phyloP scores from a whole-genome alignment of 2,797 vertebrate genomes.

The Emys orbicularis region DNA sequence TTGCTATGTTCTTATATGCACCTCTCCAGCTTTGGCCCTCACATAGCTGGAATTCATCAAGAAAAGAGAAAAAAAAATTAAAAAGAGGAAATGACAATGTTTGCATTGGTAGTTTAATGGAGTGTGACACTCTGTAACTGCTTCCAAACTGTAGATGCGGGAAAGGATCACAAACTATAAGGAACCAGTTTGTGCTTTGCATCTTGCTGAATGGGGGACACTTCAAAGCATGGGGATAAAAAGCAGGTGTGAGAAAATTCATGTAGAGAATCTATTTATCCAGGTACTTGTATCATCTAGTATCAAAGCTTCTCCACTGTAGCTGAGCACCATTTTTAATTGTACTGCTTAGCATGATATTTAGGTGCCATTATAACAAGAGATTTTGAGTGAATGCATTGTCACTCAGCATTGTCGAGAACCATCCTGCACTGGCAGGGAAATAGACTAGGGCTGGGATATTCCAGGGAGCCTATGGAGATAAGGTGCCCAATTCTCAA shows the following conservation, averaged over 20 bases:
- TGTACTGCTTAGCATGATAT: neutral
- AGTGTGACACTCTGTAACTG: neutral
- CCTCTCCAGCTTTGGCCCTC: neutral
- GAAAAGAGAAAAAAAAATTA: neutral
- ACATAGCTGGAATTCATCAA: neutral
- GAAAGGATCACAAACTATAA: neutral
- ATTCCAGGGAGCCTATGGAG: neutral
- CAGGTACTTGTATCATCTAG: neutral
- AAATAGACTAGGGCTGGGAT: neutral
- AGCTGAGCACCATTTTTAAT: neutral
- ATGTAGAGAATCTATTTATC: neutral
- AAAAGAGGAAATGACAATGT: neutral
- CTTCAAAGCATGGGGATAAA: neutral
- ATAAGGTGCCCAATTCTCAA: neutral
- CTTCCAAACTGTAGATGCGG: neutral
- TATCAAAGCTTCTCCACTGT: neutral
- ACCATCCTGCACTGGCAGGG: neutral
- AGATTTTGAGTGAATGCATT: neutral
- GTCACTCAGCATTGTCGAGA: neutral
- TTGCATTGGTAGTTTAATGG: neutral
- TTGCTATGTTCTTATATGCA: neutral
- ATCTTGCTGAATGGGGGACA: neutral
- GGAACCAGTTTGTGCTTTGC: neutral
- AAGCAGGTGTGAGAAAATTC: fast-evolving
- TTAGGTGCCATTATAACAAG: neutral